phyloP scores from a whole-genome alignment of 2,797 vertebrate species.

The Danio jaintianensis region DNA sequence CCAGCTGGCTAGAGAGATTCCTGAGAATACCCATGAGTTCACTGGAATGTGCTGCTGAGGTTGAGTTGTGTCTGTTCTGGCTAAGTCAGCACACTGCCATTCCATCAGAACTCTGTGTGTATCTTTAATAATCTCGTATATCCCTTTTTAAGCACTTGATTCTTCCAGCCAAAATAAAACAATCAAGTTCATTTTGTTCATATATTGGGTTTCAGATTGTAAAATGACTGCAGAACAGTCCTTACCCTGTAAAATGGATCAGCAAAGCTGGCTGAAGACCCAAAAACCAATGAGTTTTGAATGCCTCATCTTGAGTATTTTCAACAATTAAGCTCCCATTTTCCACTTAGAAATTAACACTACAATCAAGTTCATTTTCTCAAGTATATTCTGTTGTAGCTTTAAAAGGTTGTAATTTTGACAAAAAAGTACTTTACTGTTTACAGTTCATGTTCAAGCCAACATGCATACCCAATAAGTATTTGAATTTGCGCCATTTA shows the following conservation, averaged over 20 bases:
- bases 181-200: constrained; percentile 3
- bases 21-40: constrained; percentile 59
- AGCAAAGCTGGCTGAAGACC: not conserved
- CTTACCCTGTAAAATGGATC: constrained; percentile 14
- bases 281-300: not conserved
- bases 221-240: constrained; percentile 4
- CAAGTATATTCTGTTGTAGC: not conserved
- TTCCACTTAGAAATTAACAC: not conserved
- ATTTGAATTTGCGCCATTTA: too few species aligned
- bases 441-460: too few species aligned
- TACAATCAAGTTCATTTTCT: not conserved
- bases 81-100: constrained; percentile 57
- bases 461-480: too few species aligned
- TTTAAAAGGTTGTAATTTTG: too few species aligned
- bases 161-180: constrained; percentile 27
- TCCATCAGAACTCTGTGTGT: constrained; percentile 35
- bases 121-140: constrained; percentile 27
- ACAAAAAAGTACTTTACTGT: too few species aligned
- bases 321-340: not conserved
- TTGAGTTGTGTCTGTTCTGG: constrained; percentile 50
- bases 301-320: not conserved
- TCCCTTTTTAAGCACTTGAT: constrained; percentile 12
- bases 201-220: constrained; percentile 25
- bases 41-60: constrained; percentile 60
- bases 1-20: constrained; percentile 65